Percentiles rank a stretch among this genome's conserved stretches.
Evolutionary conservation across 2,113 vertebrate genomes (phyloP).

Genomic region (Poeciliopsis prolifica): DNA sequence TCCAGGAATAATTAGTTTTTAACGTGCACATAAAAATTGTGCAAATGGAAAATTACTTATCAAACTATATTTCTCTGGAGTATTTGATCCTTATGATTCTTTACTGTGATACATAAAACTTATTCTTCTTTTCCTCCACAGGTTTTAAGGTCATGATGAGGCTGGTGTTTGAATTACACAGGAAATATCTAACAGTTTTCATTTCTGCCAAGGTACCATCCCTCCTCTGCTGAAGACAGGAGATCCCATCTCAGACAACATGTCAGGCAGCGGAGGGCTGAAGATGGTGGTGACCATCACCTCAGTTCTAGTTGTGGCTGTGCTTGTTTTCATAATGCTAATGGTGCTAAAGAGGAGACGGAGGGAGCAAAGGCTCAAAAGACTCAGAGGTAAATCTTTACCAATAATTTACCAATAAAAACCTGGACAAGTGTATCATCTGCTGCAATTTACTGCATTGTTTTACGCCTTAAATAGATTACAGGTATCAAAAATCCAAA

Average conservation of each 20-base stretch:
- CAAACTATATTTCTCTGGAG: background rate
- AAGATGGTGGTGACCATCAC: slow-evolving; percentile 99
- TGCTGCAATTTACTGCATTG: background rate
- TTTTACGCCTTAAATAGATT: background rate
- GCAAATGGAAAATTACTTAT: slow-evolving; percentile 6
- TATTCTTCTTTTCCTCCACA: background rate
- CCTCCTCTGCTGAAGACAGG: slow-evolving; percentile 94
- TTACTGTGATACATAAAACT: background rate
- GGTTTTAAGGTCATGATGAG: background rate
- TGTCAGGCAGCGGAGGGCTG: slow-evolving; percentile 91
- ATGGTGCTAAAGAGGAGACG: slow-evolving; percentile 91
- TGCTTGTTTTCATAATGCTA: slow-evolving; percentile 92
- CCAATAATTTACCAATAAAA: background rate
- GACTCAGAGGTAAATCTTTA: slow-evolving; percentile 85
- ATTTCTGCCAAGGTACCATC: slow-evolving; percentile 87
- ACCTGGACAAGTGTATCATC: background rate
- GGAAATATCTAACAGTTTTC: background rate
- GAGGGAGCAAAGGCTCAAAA: slow-evolving; percentile 95
- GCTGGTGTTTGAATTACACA: too few relatives aligned
- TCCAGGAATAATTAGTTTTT: background rate
- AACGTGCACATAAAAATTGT: slow-evolving; percentile 3
- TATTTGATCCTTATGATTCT: slow-evolving; percentile 1
- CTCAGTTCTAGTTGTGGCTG: slow-evolving; percentile 89
- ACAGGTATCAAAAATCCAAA: background rate
- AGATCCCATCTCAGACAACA: slow-evolving; percentile 90